Percentiles rank a stretch among this genome's conserved stretches.
Conservation (phyloP, 2,797 vertebrate genomes). For the Heteromormyrus szaboi region DNA sequence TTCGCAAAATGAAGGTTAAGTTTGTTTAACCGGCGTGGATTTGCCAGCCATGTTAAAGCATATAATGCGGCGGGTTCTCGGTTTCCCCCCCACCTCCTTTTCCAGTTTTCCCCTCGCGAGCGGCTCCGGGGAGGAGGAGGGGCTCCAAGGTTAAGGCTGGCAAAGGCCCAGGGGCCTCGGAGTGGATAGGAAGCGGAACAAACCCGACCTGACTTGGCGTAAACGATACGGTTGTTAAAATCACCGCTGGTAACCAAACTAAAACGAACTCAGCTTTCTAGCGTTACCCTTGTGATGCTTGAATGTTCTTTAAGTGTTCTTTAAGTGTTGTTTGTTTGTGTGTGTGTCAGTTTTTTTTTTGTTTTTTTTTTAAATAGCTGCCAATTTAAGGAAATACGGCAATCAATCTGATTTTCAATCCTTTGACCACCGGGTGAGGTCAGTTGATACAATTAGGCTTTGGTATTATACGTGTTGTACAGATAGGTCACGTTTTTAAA, state of each 20-base stretch:
- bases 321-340: background rate
- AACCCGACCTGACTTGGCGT: background rate
- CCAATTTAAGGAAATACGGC: conserved; percentile 21
- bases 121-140: conserved; percentile 40
- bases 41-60: conserved; percentile 98
- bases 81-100: conserved; percentile 44
- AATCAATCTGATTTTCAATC: conserved; percentile 20
- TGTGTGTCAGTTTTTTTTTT: too few species aligned
- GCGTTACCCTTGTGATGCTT: conserved; percentile 30
- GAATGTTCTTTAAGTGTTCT: conserved; percentile 28
- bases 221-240: conserved; percentile 48
- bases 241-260: conserved; percentile 50
- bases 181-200: conserved; percentile 50
- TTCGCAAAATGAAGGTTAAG: conserved; percentile 99
- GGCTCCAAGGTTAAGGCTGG: conserved; percentile 81
- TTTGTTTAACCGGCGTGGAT: conserved; percentile 98
- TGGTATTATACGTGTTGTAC: background rate
- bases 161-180: conserved; percentile 43
- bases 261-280: conserved; percentile 18
- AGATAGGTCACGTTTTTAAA: background rate
- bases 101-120: conserved; percentile 29
- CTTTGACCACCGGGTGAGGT: background rate
- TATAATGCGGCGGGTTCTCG: conserved; percentile 82
- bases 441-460: background rate
- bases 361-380: background rate